Evolutionary conservation across 2,113 vertebrate genomes (phyloP).

Genomic region (Chionodraco myersi): DNA sequence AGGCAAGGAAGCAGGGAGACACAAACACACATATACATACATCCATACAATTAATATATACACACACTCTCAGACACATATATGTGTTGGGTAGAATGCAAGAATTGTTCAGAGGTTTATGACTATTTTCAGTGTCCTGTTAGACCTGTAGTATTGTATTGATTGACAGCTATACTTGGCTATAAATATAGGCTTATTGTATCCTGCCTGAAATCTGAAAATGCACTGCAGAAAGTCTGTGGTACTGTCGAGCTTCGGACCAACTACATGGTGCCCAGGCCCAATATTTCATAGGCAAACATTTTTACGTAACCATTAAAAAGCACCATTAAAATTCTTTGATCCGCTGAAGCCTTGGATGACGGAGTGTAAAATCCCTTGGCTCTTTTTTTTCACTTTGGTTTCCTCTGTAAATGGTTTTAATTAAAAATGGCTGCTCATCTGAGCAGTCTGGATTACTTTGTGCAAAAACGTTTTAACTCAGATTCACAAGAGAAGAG

Average conservation of each 20-base stretch:
- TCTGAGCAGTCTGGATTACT: conserved; percentile 71
- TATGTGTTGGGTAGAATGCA: conserved; percentile 6
- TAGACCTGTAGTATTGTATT: conserved; percentile 55
- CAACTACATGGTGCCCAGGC: conserved; percentile 19
- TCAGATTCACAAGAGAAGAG: conserved; percentile 40
- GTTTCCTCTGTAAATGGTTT: conserved; percentile 77
- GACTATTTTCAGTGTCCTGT: conserved; percentile 39
- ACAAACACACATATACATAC: conserved; percentile 50
- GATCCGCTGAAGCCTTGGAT: conserved; percentile 69
- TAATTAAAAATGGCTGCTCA: conserved; percentile 79
- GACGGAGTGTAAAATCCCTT: conserved; percentile 68
- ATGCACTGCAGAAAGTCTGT: conserved; percentile 30
- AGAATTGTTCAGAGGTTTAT: conserved; percentile 13
- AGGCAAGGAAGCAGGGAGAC: conserved; percentile 39
- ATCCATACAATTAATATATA: conserved; percentile 4
- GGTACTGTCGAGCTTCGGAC: conserved; percentile 29
- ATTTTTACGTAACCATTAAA: conserved; percentile 75
- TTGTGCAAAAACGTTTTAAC: conserved; percentile 60
- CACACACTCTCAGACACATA: not conserved
- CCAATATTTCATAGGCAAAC: conserved; percentile 68
- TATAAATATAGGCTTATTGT: conserved; percentile 46
- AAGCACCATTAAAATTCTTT: conserved; percentile 74
- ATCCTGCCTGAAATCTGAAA: conserved; percentile 50
- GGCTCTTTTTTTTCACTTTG: conserved; percentile 63
- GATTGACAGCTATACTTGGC: conserved; percentile 61